Evolutionary conservation across 2,113 vertebrate species (phyloP).

Genomic region (Microtus richardsoni): DNA sequence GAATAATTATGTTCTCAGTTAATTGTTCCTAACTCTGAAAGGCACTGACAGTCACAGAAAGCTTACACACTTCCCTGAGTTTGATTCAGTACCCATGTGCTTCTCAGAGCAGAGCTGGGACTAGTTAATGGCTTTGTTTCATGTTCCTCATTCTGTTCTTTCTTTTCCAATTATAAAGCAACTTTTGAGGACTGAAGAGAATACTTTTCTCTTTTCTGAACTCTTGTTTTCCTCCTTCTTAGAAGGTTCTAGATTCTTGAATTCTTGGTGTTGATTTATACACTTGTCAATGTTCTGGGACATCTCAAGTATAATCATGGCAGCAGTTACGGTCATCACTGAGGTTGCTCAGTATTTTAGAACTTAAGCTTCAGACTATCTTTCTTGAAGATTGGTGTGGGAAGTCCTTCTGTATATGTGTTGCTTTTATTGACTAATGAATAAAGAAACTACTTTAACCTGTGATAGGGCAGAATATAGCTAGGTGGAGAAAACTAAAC

Average conservation of each 20-base stretch:
- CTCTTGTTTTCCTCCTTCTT: background rate
- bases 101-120: too few species aligned
- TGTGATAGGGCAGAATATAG: too few species aligned
- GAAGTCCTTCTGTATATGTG: too few species aligned
- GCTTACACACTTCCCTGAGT: background rate
- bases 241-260: background rate
- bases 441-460: too few species aligned
- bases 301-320: background rate
- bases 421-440: too few species aligned
- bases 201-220: background rate
- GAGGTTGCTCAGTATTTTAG: background rate
- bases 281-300: too few species aligned
- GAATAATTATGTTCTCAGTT: rapidly evolving
- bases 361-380: background rate
- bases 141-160: background rate
- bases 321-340: background rate
- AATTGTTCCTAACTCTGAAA: background rate
- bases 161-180: background rate
- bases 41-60: background rate
- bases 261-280: background rate
- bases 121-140: background rate
- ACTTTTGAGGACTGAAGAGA: background rate
- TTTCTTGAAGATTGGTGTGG: background rate
- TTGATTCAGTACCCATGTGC: background rate
- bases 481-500: too few species aligned